Percentiles rank a stretch among this genome's conserved stretches.
These are phyloP conservation scores for Amphiprion ocellaris DNA, from an alignment of 2,113 vertebrate genomes.

Conservation along the genomic window DNA sequence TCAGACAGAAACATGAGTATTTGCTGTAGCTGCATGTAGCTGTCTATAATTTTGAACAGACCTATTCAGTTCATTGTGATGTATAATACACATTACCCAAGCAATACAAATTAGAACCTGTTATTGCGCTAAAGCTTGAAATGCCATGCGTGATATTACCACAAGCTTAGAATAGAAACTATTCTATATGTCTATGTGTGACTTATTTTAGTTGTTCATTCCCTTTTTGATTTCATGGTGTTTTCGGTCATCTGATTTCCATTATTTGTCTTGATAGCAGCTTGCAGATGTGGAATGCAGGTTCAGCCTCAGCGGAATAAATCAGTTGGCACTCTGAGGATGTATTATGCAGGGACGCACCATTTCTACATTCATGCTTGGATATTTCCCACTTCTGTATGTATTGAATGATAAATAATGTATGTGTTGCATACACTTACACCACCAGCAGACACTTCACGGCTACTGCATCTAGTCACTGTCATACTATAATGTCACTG, in stretches of 20 bases:
- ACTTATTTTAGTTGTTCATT: conserved; percentile 41
- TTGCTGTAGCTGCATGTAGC: not conserved
- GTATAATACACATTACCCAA: not conserved
- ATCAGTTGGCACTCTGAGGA: conserved; percentile 82
- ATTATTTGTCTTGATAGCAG: conserved; percentile 86
- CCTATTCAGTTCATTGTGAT: not conserved
- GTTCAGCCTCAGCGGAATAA: conserved; percentile 86
- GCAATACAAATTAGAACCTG: not conserved
- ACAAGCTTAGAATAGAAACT: not conserved
- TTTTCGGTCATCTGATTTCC: conserved; percentile 85
- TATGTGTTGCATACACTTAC: not conserved
- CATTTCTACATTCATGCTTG: conserved; percentile 81
- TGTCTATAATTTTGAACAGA: conserved; percentile 1
- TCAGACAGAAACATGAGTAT: not conserved
- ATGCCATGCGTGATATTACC: not conserved
- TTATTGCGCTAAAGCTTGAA: not conserved
- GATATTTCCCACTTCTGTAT: conserved; percentile 49
- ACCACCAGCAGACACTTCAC: not conserved
- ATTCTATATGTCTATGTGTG: conserved; percentile 12
- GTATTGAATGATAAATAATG: conserved; percentile 2
- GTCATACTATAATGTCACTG: not conserved
- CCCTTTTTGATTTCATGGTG: conserved; percentile 52
- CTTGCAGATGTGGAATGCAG: conserved; percentile 87
- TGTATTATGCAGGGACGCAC: conserved; percentile 74
- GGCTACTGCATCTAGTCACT: not conserved